Evolutionary conservation across 1,140 invertebrate species (phyloP).

Genomic region (Leptopilina boulardi): DNA sequence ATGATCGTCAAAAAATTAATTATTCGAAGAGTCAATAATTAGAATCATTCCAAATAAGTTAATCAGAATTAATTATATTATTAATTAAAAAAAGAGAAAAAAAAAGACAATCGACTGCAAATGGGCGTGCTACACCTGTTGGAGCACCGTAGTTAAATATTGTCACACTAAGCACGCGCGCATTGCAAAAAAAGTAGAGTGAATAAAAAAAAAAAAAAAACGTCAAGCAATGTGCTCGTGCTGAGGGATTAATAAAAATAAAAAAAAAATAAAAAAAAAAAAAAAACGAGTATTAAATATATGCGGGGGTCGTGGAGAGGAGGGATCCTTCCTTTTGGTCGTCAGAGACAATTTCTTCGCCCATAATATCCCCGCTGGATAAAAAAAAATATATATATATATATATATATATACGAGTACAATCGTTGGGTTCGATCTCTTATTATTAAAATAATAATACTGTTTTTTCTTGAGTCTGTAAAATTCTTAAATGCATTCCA

Average conservation of each 20-base stretch:
- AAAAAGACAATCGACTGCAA: constrained; percentile 7
- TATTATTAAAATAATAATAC: constrained; percentile 28
- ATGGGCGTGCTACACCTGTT: constrained; percentile 56
- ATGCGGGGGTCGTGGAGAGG: constrained; percentile 74
- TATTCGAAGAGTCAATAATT: too few relatives aligned
- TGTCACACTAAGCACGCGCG: constrained; percentile 59
- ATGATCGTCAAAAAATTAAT: background rate
- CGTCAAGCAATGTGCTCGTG: constrained; percentile 57
- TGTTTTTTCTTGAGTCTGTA: constrained; percentile 12
- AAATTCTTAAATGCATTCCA: constrained; percentile 25
- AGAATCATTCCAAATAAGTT: too few relatives aligned
- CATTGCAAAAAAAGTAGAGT: constrained; percentile 55
- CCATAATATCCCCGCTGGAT: constrained; percentile 18
- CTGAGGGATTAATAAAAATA: constrained; percentile 59
- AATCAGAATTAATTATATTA: too few relatives aligned
- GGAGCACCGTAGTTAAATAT: constrained; percentile 64
- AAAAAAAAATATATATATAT: too few relatives aligned
- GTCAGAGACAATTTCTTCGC: constrained; percentile 37
- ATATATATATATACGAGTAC: constrained; percentile 35
- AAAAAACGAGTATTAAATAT: constrained; percentile 75
- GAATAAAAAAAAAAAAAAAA: constrained; percentile 50
- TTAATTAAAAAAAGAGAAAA: too few relatives aligned
- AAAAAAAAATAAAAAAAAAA: constrained; percentile 56
- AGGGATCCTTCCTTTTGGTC: constrained; percentile 71
- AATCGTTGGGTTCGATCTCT: constrained; percentile 34